Evolutionary conservation across 2,797 vertebrate species (phyloP).

Genomic region (Bufotes viridis): DNA sequence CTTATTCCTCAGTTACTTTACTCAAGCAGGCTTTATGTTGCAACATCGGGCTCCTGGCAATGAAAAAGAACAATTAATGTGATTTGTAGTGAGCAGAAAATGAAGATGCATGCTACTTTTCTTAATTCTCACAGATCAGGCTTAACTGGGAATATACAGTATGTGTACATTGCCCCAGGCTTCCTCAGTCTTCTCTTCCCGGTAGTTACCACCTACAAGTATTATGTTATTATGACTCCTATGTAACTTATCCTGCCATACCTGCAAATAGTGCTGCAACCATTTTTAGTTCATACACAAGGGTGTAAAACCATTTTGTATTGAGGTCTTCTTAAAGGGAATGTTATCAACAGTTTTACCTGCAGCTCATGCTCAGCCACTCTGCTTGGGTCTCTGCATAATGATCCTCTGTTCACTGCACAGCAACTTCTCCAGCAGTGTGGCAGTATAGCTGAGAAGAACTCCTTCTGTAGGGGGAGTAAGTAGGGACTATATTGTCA

Average conservation of each 20-base stretch:
- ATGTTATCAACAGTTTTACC: too few relatives aligned
- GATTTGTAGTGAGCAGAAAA: conserved; percentile 9
- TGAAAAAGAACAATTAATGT: neutral
- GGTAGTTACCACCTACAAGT: neutral
- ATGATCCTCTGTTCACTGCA: too few relatives aligned
- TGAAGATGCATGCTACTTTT: neutral
- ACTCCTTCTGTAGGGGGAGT: too few relatives aligned
- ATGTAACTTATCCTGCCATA: neutral
- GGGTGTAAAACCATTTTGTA: neutral
- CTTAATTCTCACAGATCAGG: neutral
- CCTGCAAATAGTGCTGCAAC: neutral
- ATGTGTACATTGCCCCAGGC: neutral
- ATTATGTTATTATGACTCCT: neutral
- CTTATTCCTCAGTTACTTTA: neutral
- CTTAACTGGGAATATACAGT: neutral
- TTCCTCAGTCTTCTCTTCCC: neutral
- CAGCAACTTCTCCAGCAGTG: too few relatives aligned
- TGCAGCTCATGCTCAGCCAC: too few relatives aligned
- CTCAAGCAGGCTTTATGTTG: neutral
- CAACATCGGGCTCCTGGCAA: neutral
- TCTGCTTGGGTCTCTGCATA: too few relatives aligned
- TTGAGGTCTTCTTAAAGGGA: neutral
- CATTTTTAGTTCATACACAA: neutral
- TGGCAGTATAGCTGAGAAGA: too few relatives aligned
- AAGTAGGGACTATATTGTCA: too few relatives aligned